Conservation (phyloP, 2,888 invertebrate species). For the Tryphoninae sp. region DNA sequence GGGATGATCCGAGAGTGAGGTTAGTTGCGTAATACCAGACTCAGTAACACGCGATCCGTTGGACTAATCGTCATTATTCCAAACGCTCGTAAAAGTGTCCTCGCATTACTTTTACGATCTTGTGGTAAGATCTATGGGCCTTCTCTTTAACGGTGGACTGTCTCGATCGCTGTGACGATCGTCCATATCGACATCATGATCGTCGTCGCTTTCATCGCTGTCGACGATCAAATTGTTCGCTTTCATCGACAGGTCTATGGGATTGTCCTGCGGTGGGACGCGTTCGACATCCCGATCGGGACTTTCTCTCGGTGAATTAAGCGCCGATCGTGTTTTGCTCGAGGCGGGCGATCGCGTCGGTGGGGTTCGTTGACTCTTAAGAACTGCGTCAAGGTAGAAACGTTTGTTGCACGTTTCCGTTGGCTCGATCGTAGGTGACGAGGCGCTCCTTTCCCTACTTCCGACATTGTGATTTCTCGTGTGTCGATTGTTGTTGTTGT, state of each 20-base stretch:
- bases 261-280: conserved; percentile 86
- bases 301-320: conserved; percentile 78
- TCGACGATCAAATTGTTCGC: conserved; percentile 79
- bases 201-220: conserved; percentile 73
- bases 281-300: conserved; percentile 79
- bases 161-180: conserved; percentile 79
- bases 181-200: conserved; percentile 80
- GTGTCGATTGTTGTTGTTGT: conserved; percentile 79
- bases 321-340: conserved; percentile 65
- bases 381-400: conserved; percentile 88
- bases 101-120: conserved; percentile 65
- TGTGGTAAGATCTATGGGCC: conserved; percentile 75
- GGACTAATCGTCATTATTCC: neutral
- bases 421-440: conserved; percentile 52
- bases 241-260: conserved; percentile 91
- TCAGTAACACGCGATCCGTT: neutral
- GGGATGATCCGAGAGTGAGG: neutral
- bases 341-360: conserved; percentile 70
- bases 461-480: conserved; percentile 83
- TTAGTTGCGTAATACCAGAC: neutral
- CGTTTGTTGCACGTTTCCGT: conserved; percentile 87
- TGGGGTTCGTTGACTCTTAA: conserved; percentile 87
- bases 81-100: neutral
- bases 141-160: conserved; percentile 83
- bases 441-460: conserved; percentile 23